These are phyloP conservation scores for Malurus melanocephalus DNA, from an alignment of 2,113 vertebrate genomes.

Conservation along the genomic window DNA sequence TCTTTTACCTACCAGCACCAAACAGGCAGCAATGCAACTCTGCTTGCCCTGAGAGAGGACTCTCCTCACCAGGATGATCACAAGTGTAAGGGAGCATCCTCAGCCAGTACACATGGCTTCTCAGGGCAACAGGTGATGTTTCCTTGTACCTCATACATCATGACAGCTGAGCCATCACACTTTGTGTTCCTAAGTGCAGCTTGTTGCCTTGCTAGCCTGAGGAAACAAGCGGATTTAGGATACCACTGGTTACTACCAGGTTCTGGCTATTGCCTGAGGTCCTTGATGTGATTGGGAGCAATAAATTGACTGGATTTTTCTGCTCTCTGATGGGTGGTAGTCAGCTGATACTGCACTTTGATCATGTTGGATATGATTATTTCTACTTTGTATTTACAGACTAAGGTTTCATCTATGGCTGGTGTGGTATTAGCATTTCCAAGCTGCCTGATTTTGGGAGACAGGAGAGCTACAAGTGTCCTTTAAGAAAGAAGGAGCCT, in stretches of 20 bases:
- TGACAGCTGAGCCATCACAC: neutral
- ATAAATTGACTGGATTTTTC: neutral
- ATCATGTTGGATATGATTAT: neutral
- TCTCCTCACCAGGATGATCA: neutral
- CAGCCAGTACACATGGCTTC: neutral
- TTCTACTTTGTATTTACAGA: neutral
- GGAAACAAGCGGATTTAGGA: conserved; percentile 6
- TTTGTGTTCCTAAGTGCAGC: neutral
- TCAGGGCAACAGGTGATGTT: neutral
- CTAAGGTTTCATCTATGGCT: neutral
- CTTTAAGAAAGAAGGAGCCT: neutral
- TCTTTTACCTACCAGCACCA: neutral
- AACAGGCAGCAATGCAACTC: neutral
- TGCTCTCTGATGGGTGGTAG: neutral
- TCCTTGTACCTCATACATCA: neutral
- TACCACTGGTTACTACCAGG: neutral
- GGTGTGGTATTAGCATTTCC: neutral
- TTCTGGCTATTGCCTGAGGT: neutral
- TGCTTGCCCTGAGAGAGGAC: neutral
- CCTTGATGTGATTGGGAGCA: neutral
- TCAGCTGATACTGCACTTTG: neutral
- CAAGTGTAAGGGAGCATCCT: neutral
- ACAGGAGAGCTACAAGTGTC: neutral
- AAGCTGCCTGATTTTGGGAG: neutral
- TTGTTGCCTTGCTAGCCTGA: neutral